Evolutionary conservation across 2,888 invertebrate species (phyloP).

Genomic region (Synanthedon formicaeformis): DNA sequence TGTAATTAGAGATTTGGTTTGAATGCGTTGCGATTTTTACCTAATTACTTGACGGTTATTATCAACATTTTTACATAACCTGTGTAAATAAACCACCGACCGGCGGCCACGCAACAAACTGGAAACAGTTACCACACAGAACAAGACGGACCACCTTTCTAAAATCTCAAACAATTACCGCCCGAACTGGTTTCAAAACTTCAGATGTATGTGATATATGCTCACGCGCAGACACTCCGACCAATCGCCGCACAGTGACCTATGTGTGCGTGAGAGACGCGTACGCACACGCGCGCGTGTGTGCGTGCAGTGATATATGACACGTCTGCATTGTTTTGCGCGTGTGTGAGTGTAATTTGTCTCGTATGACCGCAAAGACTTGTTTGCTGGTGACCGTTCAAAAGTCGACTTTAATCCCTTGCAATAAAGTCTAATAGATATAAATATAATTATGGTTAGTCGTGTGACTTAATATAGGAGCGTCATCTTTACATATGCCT

Average conservation of each 20-base stretch:
- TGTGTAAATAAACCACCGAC: constrained; percentile 9
- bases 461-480: constrained; percentile 36
- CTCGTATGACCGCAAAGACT: constrained; percentile 18
- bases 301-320: constrained; percentile 28
- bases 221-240: constrained; percentile 23
- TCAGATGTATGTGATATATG: constrained; percentile 33
- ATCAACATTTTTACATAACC: constrained; percentile 19
- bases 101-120: constrained; percentile 24
- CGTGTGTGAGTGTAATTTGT: constrained; percentile 26
- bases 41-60: background rate
- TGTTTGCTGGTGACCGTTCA: constrained; percentile 5
- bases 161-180: constrained; percentile 60
- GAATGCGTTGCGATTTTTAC: too few relatives aligned
- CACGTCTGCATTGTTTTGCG: constrained; percentile 7
- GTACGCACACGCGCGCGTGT: constrained; percentile 8
- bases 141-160: constrained; percentile 54
- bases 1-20: too few relatives aligned
- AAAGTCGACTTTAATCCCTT: constrained; percentile 21
- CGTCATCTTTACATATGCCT: constrained; percentile 20
- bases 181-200: constrained; percentile 52
- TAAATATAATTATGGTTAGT: constrained; percentile 12
- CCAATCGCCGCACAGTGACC: constrained; percentile 23
- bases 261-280: constrained; percentile 22
- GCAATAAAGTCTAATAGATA: constrained; percentile 2
- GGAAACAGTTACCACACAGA: constrained; percentile 35